phyloP scores from a whole-genome alignment of 2,888 invertebrate species.

The Corbicula japonica region DNA sequence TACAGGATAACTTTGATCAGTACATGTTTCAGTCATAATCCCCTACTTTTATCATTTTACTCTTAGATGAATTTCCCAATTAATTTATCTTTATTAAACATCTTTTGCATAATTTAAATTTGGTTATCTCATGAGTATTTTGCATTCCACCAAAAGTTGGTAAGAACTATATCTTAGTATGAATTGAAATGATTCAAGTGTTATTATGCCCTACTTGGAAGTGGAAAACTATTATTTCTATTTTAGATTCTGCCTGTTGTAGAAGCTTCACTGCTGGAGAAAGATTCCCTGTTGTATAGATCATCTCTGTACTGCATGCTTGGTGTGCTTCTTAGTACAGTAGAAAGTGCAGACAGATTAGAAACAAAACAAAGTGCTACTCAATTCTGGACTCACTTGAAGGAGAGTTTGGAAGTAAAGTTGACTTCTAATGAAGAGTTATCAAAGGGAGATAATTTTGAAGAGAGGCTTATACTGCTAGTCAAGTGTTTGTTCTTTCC shows the following conservation, averaged over 20 bases:
- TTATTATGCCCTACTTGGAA: no score
- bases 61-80: no score
- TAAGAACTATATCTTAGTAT: no score
- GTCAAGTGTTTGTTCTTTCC: conserved; percentile 67
- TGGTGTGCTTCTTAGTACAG: conserved; percentile 60
- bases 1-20: neutral
- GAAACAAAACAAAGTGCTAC: conserved; percentile 30
- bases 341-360: conserved; percentile 46
- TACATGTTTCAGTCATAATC: neutral
- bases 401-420: conserved; percentile 51
- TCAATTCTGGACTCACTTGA: conserved; percentile 67
- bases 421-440: conserved; percentile 45
- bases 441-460: conserved; percentile 42
- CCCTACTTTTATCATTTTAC: neutral
- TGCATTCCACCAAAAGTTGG: no score
- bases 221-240: no score
- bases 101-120: no score
- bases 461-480: conserved; percentile 61
- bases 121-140: no score
- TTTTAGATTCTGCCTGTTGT: conserved; percentile 81
- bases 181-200: no score
- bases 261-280: conserved; percentile 79
- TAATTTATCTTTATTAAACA: no score
- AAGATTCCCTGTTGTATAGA: conserved; percentile 70
- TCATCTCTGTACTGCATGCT: conserved; percentile 75